phyloP scores from a whole-genome alignment of 2,888 invertebrate genomes.

The Clepsis dumicolana region DNA sequence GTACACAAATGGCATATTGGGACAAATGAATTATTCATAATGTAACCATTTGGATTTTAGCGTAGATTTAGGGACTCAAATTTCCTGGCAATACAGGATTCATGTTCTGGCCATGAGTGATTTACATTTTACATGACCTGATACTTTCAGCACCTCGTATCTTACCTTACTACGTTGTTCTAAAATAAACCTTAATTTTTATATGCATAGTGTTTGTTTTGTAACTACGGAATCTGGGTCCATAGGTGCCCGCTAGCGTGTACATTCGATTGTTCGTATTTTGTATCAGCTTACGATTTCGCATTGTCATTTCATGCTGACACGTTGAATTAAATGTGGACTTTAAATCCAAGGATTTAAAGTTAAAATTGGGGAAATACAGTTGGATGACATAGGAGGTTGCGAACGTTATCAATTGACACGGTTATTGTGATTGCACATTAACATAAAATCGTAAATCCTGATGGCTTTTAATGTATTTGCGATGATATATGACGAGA shows the following conservation, averaged over 20 bases:
- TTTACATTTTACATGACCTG: slow-evolving; percentile 32
- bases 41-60: slow-evolving; percentile 36
- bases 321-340: neutral
- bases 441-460: slow-evolving; percentile 26
- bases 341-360: neutral
- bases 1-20: neutral
- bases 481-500: slow-evolving; percentile 1
- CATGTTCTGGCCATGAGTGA: slow-evolving; percentile 31
- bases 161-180: neutral
- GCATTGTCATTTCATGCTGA: neutral
- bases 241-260: slow-evolving; percentile 2
- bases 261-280: neutral
- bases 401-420: neutral
- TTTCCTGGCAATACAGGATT: slow-evolving; percentile 27
- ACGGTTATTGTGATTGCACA: slow-evolving; percentile 30
- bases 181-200: neutral
- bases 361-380: neutral
- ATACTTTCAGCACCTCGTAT: neutral
- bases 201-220: neutral
- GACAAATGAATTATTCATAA: slow-evolving; percentile 29
- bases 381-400: neutral
- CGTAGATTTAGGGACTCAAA: slow-evolving; percentile 26
- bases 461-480: slow-evolving; percentile 20
- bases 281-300: neutral
- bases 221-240: neutral